Percentiles rank a stretch among this genome's conserved stretches.
Conservation (phyloP, 2,113 vertebrate species). For the Centropristis striata region DNA sequence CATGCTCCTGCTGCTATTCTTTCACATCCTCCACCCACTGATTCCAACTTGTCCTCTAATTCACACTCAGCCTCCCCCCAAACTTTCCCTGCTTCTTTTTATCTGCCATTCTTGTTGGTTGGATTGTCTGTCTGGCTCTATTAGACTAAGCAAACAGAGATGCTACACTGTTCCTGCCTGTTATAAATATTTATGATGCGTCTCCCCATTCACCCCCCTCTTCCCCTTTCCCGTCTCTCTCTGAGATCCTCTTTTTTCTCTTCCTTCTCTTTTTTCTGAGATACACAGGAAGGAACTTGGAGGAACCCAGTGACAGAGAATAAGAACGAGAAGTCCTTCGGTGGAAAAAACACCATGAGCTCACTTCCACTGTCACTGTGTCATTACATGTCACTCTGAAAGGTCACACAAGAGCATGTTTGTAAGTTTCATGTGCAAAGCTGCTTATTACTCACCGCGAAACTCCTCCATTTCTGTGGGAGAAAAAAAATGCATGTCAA, state of each 20-base stretch:
- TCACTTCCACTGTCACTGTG: slow-evolving; percentile 56
- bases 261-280: slow-evolving; percentile 52
- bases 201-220: slow-evolving; percentile 47
- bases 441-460: slow-evolving; percentile 74
- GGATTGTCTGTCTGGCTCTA: slow-evolving; percentile 59
- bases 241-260: slow-evolving; percentile 49
- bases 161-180: slow-evolving; percentile 50
- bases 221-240: slow-evolving; percentile 32
- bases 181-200: slow-evolving; percentile 81
- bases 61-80: slow-evolving; percentile 23
- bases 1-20: not conserved
- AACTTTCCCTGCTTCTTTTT: slow-evolving; percentile 39
- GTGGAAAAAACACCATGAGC: slow-evolving; percentile 42
- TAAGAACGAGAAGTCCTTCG: slow-evolving; percentile 60
- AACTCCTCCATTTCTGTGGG: slow-evolving; percentile 70
- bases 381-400: slow-evolving; percentile 37
- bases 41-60: slow-evolving; percentile 31
- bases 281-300: slow-evolving; percentile 44
- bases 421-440: slow-evolving; percentile 6
- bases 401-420: slow-evolving; percentile 31
- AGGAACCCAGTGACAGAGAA: slow-evolving; percentile 47
- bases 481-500: slow-evolving; percentile 22
- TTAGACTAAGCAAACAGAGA: slow-evolving; percentile 79
- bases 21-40: slow-evolving; percentile 31
- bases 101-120: slow-evolving; percentile 56